Conservation (phyloP, 2,113 vertebrate species). For the Heterochromis multidens region DNA sequence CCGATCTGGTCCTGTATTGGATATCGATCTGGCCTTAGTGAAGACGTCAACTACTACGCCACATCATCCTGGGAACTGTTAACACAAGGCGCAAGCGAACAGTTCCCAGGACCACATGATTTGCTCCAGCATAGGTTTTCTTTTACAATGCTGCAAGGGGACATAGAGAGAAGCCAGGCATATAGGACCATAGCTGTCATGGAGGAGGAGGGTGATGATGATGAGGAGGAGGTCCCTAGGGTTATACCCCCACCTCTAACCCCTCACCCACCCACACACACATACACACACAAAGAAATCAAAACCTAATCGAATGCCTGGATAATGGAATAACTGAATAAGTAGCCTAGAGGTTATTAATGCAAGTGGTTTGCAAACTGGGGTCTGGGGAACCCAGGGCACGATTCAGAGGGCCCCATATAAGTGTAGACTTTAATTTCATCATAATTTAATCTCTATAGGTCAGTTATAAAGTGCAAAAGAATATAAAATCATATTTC, state of each 20-base stretch:
- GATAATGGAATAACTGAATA: conserved; percentile 68
- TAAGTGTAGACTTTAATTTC: neutral
- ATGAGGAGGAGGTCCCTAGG: conserved; percentile 36
- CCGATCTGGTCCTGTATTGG: conserved; percentile 57
- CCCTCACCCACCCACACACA: conserved; percentile 1
- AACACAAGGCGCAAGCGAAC: conserved; percentile 9
- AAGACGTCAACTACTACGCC: conserved; percentile 65
- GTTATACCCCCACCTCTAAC: conserved; percentile 16
- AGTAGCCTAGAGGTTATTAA: conserved; percentile 66
- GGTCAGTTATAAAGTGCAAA: neutral
- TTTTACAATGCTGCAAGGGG: conserved; percentile 20
- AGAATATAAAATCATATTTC: neutral
- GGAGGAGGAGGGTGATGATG: conserved; percentile 16
- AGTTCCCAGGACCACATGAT: conserved; percentile 55
- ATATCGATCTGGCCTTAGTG: conserved; percentile 63
- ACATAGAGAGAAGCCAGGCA: conserved; percentile 29
- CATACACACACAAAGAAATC: conserved; percentile 54
- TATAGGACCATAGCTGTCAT: conserved; percentile 2
- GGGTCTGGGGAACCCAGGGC: conserved; percentile 14
- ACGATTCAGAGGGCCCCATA: neutral
- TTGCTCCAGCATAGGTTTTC: neutral
- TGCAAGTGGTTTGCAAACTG: conserved; percentile 49
- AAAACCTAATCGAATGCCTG: conserved; percentile 62
- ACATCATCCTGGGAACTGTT: conserved; percentile 28
- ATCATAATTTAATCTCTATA: neutral